Base-by-base conservation (phyloP, 1,140 invertebrate species). In the Tetraneura akinire region DNA sequence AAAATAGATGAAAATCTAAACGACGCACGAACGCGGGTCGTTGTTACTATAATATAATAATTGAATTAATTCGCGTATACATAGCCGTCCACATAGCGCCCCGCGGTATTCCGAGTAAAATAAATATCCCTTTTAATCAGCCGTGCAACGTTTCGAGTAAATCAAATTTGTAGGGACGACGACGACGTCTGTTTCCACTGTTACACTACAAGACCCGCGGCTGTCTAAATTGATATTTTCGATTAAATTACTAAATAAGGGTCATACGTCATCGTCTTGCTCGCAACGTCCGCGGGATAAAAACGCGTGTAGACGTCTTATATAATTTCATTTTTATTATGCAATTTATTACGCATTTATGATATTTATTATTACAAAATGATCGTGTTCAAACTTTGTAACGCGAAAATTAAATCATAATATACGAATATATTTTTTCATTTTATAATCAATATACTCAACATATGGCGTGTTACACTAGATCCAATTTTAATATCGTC, bases 101-200 rank as follows among this genome's bases (percentile, higher is more conserved):
- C 16, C 10, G 21, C 21, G n/a, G 32, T 42, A 21, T 29, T 11
- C 16, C 3, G 29, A 29, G 16, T 62, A 62, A 64, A 64, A 64
- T 64, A 64, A 64, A 66, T 66, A 66, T 66, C 64, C n/a, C 64
- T 45, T 66, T 66, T 66, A 66, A 66, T 45, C 64, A 45, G n/a
- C 37, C 13, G 37, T 11, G 5, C 9, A 23, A n/a, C 64, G 37
- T 66, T 66, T 42, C 37, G n/a, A 66, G 64, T 45, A 66, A 66
- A 66, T 66, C 37, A 42, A 66, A 66, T 66, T 66, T 66, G 32
- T 66, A 1, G 64, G 64, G 64, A 66, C 60, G 18, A 62, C 16
- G n/a, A n/a, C n/a, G 62, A 4, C 37, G 64, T 14, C 64, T 66
- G 64, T 66, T 42, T 45, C 13, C 64, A 26, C 32, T 3, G n/a